Conservation (phyloP, 2,888 invertebrate genomes). For the Theretra japonica region DNA sequence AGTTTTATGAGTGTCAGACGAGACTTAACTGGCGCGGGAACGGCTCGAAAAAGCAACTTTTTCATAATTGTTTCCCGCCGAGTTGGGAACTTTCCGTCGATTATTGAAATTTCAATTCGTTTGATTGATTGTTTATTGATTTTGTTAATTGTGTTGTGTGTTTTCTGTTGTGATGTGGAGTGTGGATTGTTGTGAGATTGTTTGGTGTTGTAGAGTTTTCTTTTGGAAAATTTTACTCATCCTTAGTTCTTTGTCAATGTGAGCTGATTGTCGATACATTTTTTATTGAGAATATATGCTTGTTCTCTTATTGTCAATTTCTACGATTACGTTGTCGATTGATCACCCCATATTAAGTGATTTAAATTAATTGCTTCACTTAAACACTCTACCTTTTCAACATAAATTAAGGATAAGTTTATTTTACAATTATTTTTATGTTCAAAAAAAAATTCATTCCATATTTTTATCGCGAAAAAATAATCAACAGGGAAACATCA, state of each 20-base stretch:
- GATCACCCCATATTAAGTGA: no score
- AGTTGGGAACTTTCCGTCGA: conserved; percentile 71
- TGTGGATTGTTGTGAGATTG: background rate
- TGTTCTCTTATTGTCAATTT: no score
- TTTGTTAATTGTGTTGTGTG: conserved; percentile 43
- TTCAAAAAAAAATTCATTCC: no score
- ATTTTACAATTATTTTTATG: no score
- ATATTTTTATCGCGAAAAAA: background rate
- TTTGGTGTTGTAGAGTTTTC: background rate
- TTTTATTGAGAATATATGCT: no score
- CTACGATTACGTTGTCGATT: no score
- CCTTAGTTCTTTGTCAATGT: no score
- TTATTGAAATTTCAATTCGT: conserved; percentile 74
- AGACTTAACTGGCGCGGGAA: conserved; percentile 81
- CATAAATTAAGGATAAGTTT: no score
- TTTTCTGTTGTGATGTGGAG: background rate
- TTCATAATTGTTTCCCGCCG: conserved; percentile 82
- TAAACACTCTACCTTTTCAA: no score
- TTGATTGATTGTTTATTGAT: conserved; percentile 65
- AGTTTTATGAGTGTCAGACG: conserved; percentile 84
- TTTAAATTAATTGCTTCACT: no score
- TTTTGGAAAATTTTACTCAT: no score
- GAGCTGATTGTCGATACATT: no score
- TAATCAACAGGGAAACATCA: background rate
- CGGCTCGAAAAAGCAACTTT: conserved; percentile 79